phyloP scores from a whole-genome alignment of 2,113 vertebrate genomes.

The Vidua macroura region DNA sequence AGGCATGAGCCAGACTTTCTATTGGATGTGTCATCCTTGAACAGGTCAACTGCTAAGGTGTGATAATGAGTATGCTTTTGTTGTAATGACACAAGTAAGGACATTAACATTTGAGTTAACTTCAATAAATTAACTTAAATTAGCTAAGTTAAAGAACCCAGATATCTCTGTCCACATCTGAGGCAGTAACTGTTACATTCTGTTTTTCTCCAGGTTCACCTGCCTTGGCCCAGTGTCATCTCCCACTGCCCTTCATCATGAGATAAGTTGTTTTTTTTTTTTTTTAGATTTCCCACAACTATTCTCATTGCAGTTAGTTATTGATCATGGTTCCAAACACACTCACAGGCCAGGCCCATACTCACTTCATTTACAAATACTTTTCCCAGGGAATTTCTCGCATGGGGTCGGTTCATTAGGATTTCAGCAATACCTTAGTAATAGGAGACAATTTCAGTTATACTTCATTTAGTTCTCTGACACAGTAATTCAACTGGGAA shows the following conservation, averaged over 20 bases:
- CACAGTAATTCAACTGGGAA: conserved; percentile 26
- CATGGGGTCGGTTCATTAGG: conserved; percentile 84
- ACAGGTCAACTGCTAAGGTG: not conserved
- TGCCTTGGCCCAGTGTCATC: not conserved
- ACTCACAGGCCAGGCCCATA: not conserved
- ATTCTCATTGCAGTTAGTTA: not conserved
- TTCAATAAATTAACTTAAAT: not conserved
- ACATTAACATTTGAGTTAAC: not conserved
- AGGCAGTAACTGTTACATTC: not conserved
- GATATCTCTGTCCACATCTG: not conserved
- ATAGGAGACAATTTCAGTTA: conserved; percentile 60
- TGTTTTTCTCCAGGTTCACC: not conserved
- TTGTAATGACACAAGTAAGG: not conserved
- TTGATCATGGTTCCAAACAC: not conserved
- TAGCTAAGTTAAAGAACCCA: not conserved
- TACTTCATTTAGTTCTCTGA: conserved; percentile 34
- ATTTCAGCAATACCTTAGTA: conserved; percentile 84
- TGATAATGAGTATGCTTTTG: not conserved
- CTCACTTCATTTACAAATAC: conserved; percentile 89
- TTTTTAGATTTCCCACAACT: not conserved
- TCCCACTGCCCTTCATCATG: not conserved
- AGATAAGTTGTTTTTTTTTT: not conserved
- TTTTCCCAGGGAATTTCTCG: conserved; percentile 87
- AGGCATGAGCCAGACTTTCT: not conserved
- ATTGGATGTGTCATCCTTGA: not conserved